Conservation (phyloP, 2,888 invertebrate species). For the Nephrotoma guestfalica region DNA sequence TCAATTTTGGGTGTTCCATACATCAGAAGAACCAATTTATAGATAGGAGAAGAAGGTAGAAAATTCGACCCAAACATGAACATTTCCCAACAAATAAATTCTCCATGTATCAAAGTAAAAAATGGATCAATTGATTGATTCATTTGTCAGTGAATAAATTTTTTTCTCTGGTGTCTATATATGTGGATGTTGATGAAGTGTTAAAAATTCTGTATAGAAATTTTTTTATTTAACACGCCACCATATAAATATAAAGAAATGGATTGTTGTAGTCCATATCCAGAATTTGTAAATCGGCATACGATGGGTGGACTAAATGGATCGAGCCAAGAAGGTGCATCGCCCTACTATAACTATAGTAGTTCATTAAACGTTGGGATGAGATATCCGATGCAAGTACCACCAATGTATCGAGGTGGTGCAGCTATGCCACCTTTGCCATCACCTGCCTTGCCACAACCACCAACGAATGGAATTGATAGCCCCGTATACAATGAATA, state of each 20-base stretch:
- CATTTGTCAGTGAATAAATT: background rate
- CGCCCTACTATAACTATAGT: background rate
- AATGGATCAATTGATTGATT: background rate
- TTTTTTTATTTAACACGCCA: background rate
- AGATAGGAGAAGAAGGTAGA: background rate
- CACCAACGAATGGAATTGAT: background rate
- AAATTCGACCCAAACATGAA: background rate
- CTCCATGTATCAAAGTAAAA: background rate
- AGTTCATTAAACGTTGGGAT: background rate
- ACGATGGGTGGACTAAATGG: background rate
- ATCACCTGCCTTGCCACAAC: background rate
- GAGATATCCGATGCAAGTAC: background rate
- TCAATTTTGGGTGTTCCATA: background rate
- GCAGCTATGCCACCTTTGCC: background rate
- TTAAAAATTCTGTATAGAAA: background rate
- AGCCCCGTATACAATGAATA: background rate
- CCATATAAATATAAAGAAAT: background rate
- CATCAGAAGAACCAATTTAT: background rate
- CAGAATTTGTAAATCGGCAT: background rate
- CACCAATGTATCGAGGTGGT: background rate
- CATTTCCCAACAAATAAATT: background rate
- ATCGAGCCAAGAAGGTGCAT: background rate
- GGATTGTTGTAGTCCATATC: constrained; percentile 2
- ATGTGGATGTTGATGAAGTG: background rate
- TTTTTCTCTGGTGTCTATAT: background rate